Conservation (phyloP, 2,797 vertebrate genomes). For the Novumbra hubbsi region DNA sequence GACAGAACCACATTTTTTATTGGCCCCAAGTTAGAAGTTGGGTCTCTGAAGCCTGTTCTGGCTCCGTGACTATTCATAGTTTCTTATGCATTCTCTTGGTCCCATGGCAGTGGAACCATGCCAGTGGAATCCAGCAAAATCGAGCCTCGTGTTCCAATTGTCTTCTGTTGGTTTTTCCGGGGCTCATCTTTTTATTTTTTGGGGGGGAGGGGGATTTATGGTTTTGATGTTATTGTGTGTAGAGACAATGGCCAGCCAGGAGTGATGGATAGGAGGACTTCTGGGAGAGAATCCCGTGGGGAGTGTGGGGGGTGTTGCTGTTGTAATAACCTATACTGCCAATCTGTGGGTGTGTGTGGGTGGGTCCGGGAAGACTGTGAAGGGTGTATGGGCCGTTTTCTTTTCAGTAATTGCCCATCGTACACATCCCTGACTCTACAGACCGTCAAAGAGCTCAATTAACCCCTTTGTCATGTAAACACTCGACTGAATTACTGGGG, state of each 20-base stretch:
- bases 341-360: not conserved
- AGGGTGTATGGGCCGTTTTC: not conserved
- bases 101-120: not conserved
- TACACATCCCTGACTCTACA: not conserved
- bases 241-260: conserved; percentile 1
- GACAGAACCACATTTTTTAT: not conserved
- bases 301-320: not conserved
- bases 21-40: not conserved
- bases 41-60: not conserved
- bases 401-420: not conserved
- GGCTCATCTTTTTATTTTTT: not conserved
- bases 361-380: too few species aligned
- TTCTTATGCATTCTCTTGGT: not conserved
- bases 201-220: not conserved
- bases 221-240: conserved; percentile 15
- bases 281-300: not conserved
- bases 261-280: not conserved
- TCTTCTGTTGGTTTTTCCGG: conserved; percentile 5
- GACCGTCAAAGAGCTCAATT: not conserved
- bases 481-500: not conserved
- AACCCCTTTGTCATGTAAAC: not conserved
- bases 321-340: not conserved
- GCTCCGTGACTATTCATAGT: not conserved
- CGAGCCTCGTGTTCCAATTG: not conserved
- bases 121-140: not conserved